Conservation (phyloP, 2,113 vertebrate species). For the Oryzias curvinotus region DNA sequence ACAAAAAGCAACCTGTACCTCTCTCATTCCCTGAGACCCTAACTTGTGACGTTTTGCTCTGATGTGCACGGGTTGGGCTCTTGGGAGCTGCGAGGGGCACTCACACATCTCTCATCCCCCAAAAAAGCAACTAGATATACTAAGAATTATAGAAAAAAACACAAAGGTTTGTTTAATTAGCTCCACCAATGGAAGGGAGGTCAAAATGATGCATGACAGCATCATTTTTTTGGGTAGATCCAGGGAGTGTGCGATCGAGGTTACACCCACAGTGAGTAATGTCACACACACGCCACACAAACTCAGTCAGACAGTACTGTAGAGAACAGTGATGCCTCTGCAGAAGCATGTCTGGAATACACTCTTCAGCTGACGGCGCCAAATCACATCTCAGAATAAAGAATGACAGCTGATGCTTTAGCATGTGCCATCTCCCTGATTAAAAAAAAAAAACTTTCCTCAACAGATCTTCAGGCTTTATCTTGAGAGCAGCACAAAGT, state of each 20-base stretch:
- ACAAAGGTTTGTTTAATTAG: no score
- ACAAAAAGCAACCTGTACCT: conserved; percentile 79
- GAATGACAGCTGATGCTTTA: neutral
- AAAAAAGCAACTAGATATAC: conserved; percentile 31
- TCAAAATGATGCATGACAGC: conserved; percentile 1
- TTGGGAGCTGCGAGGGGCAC: conserved; percentile 99
- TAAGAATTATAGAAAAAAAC: conserved; percentile 21
- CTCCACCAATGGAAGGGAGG: no score
- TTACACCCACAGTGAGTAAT: conserved; percentile 57
- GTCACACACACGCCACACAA: conserved; percentile 17
- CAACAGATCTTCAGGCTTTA: conserved; percentile 20
- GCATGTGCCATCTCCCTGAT: neutral
- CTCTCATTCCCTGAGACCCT: conserved; percentile 99
- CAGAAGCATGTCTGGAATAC: neutral
- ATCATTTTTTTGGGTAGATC: conserved; percentile 25
- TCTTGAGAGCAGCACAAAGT: conserved; percentile 96
- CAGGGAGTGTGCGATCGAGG: conserved; percentile 50
- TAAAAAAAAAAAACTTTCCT: neutral
- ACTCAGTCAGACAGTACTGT: neutral
- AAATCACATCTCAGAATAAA: neutral
- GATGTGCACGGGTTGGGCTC: conserved; percentile 99
- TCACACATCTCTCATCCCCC: conserved; percentile 78
- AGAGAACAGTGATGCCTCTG: neutral
- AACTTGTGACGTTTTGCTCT: conserved; percentile 99
- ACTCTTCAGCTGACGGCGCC: no score